A percentile compares a stretch with the other conserved stretches of the same genome.
phyloP scores from a whole-genome alignment of 2,888 invertebrate genomes.

The Drosophila subquinaria region DNA sequence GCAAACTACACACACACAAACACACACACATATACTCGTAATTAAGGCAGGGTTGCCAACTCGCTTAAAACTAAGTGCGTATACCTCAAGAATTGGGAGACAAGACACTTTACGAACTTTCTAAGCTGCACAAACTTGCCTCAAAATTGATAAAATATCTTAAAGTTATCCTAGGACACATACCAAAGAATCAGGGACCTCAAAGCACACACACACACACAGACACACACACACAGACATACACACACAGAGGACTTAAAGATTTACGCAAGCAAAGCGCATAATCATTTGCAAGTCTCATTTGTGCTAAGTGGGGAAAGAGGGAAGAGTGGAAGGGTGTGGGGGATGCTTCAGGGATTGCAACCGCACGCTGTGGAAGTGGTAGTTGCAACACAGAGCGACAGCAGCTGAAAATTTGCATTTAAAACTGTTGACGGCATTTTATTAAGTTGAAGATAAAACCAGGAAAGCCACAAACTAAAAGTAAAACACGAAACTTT shows the following conservation, averaged over 20 bases:
- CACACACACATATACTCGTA: conserved; percentile 53
- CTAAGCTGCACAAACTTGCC: conserved; percentile 62
- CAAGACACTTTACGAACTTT: conserved; percentile 54
- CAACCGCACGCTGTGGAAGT: conserved; percentile 63
- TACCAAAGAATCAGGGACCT: conserved; percentile 23
- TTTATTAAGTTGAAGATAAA: conserved; percentile 82
- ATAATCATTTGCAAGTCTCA: conserved; percentile 80
- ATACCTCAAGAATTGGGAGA: conserved; percentile 28
- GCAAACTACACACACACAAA: conserved; percentile 51
- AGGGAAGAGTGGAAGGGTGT: neutral
- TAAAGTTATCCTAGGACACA: conserved; percentile 62
- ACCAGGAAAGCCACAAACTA: conserved; percentile 82
- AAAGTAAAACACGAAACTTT: conserved; percentile 80
- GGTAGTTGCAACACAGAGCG: conserved; percentile 16
- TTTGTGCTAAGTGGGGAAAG: conserved; percentile 64
- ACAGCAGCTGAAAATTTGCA: conserved; percentile 74
- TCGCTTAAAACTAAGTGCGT: conserved; percentile 26
- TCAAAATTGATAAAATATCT: conserved; percentile 78
- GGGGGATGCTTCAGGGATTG: conserved; percentile 29
- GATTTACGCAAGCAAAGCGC: conserved; percentile 60
- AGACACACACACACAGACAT: neutral
- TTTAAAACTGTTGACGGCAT: conserved; percentile 82
- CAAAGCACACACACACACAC: conserved; percentile 3
- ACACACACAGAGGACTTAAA: conserved; percentile 49
- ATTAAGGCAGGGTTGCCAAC: conserved; percentile 36